Percentiles rank a stretch among this genome's conserved stretches.
Evolutionary conservation across 2,888 invertebrate species (phyloP).

Genomic region (Erebia ligea): DNA sequence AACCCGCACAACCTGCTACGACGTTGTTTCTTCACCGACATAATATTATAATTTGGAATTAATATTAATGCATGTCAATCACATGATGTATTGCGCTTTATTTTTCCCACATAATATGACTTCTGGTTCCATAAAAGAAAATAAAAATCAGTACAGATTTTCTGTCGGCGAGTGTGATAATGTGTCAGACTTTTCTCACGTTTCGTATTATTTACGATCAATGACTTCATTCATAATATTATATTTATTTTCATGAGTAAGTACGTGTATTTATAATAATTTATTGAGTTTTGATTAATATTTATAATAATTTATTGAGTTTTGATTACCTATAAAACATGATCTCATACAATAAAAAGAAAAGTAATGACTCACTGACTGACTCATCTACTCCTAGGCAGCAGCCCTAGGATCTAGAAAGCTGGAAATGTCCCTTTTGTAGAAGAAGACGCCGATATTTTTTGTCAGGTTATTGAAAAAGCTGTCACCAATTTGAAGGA

Average conservation of each 20-base stretch:
- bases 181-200: slow-evolving; percentile 76
- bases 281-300: too few relatives aligned
- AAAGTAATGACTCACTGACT: too few relatives aligned
- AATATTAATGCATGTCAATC: slow-evolving; percentile 40
- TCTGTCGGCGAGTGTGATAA: slow-evolving; percentile 49
- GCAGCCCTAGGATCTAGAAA: too few relatives aligned
- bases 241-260: slow-evolving; percentile 4
- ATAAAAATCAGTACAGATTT: slow-evolving; percentile 49
- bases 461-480: too few relatives aligned
- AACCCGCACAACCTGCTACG: slow-evolving; percentile 18
- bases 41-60: slow-evolving; percentile 38
- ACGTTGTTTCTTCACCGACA: slow-evolving; percentile 28
- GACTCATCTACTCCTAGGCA: too few relatives aligned
- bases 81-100: slow-evolving; percentile 34
- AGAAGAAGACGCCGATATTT: too few relatives aligned
- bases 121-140: slow-evolving; percentile 44
- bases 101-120: slow-evolving; percentile 47
- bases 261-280: background rate
- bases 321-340: too few relatives aligned
- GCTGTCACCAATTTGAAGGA: too few relatives aligned
- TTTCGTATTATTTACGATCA: slow-evolving; percentile 57
- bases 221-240: slow-evolving; percentile 40
- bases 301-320: too few relatives aligned
- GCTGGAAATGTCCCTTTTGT: too few relatives aligned
- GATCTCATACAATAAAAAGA: too few relatives aligned